phyloP scores from a whole-genome alignment of 2,113 vertebrate genomes.

The Epinephelus cyanopodus region DNA sequence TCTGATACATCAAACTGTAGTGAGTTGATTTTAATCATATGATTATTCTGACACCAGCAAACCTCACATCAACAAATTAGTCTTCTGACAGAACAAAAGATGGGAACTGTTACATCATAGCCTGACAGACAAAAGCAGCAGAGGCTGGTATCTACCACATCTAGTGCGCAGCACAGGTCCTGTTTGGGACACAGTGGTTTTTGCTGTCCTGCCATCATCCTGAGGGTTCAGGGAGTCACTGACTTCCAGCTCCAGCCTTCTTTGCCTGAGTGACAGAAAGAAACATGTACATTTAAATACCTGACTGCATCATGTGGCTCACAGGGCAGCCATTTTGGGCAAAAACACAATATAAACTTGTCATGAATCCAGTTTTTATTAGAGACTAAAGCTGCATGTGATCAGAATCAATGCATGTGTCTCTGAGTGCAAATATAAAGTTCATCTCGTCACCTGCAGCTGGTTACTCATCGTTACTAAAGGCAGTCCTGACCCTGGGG shows the following conservation, averaged over 20 bases:
- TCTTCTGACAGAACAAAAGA: too few relatives aligned
- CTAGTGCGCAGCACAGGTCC: conserved; percentile 47
- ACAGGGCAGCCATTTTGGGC: conserved; percentile 15
- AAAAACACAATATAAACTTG: neutral
- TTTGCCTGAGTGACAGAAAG: conserved; percentile 82
- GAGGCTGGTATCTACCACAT: neutral
- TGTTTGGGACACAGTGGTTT: conserved; percentile 78
- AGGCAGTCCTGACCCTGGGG: neutral
- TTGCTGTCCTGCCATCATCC: conserved; percentile 88
- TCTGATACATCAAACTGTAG: neutral
- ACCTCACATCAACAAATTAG: too few relatives aligned
- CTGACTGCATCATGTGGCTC: too few relatives aligned
- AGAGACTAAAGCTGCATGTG: neutral
- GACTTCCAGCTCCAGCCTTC: conserved; percentile 91
- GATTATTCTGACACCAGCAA: neutral
- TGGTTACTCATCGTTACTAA: neutral
- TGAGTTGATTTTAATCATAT: neutral
- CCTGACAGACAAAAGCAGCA: neutral
- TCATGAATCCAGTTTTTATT: neutral
- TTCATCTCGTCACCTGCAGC: neutral
- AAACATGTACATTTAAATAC: neutral
- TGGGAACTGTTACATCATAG: too few relatives aligned
- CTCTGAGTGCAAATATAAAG: neutral
- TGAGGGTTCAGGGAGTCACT: conserved; percentile 86
- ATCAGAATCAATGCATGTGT: neutral